A percentile compares a stretch with the other conserved stretches of the same genome.
Conservation (phyloP, 2,797 vertebrate genomes). For the Rhyacichthys aspro region DNA sequence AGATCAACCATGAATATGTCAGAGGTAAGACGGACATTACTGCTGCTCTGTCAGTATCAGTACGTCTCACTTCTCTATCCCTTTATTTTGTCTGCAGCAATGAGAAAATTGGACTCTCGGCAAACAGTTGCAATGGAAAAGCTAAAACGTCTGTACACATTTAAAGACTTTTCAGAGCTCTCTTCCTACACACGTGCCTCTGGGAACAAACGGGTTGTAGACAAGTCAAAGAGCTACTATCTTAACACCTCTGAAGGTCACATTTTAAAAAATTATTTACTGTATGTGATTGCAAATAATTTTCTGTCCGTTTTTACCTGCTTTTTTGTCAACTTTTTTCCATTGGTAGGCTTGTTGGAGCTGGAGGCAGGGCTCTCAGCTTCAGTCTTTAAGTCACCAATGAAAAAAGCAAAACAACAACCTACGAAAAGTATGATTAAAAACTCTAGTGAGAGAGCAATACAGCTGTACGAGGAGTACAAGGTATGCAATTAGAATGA, state of each 20-base stretch:
- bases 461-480: slow-evolving; percentile 79
- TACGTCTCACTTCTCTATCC: not conserved
- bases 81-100: slow-evolving; percentile 67
- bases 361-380: slow-evolving; percentile 80
- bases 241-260: slow-evolving; percentile 88
- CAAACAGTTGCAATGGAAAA: slow-evolving; percentile 80
- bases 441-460: slow-evolving; percentile 68
- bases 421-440: slow-evolving; percentile 62
- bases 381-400: slow-evolving; percentile 71
- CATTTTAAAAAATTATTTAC: not conserved
- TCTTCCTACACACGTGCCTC: slow-evolving; percentile 77
- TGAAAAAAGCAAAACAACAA: slow-evolving; percentile 71
- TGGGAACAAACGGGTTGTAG: slow-evolving; percentile 65
- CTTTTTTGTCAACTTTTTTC: slow-evolving; percentile 9
- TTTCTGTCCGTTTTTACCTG: not conserved
- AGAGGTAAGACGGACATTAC: slow-evolving; percentile 72
- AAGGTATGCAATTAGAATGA: slow-evolving; percentile 78
- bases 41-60: not conserved
- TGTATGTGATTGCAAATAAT: no score
- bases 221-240: slow-evolving; percentile 77
- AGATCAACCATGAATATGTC: slow-evolving; percentile 76
- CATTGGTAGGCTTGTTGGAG: slow-evolving; percentile 84
- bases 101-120: slow-evolving; percentile 84
- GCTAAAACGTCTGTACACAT: slow-evolving; percentile 74
- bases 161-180: slow-evolving; percentile 78